Conservation (phyloP, 1,140 invertebrate genomes). For the Drosophila carrolli region DNA sequence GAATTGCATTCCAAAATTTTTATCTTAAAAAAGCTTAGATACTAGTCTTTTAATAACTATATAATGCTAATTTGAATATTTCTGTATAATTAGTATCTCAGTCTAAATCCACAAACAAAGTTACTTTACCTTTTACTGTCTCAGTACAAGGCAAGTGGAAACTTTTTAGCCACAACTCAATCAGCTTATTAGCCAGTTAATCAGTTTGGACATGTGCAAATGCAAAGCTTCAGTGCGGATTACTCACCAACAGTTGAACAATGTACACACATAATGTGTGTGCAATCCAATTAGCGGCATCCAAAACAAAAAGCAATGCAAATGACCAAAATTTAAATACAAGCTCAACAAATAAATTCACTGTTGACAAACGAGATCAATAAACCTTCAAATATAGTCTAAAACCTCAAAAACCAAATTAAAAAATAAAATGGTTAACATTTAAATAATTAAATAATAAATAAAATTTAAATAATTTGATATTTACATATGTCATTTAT, state of each 20-base stretch:
- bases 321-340: slow-evolving; percentile 37
- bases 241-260: slow-evolving; percentile 25
- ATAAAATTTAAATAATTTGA: too few species aligned
- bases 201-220: slow-evolving; percentile 7
- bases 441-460: too few species aligned
- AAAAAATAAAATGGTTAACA: neutral
- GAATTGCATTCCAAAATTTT: too few species aligned
- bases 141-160: slow-evolving; percentile 9
- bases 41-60: too few species aligned
- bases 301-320: slow-evolving; percentile 40
- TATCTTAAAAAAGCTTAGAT: too few species aligned
- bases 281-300: slow-evolving; percentile 37
- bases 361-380: slow-evolving; percentile 6
- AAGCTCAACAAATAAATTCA: slow-evolving; percentile 5
- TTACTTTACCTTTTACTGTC: slow-evolving; percentile 22
- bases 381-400: slow-evolving; percentile 3
- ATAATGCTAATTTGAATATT: slow-evolving; percentile 2
- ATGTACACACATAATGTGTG: slow-evolving; percentile 23
- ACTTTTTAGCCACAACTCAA: slow-evolving; percentile 27
- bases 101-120: neutral
- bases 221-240: slow-evolving; percentile 3
- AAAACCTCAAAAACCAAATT: neutral
- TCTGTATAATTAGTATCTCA: neutral
- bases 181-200: slow-evolving; percentile 16
- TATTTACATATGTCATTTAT: too few species aligned